A percentile compares a stretch with the other conserved stretches of the same genome.
These are phyloP conservation scores for Telenomus remus DNA, from an alignment of 1,140 invertebrate species.

Conservation along the genomic window DNA sequence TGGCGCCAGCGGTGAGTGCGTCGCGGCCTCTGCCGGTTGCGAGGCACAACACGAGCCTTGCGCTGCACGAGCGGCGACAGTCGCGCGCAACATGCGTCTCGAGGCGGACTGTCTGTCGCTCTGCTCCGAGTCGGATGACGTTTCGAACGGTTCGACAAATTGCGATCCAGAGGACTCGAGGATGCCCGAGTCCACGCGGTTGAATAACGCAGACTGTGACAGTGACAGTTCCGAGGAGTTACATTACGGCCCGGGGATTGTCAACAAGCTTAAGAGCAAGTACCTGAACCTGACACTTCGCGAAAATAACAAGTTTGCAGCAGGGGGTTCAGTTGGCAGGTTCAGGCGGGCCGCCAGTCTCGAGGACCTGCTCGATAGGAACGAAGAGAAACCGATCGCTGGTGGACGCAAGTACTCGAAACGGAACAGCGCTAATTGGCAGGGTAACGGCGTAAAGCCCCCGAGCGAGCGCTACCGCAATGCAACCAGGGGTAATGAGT, in stretches of 20 bases:
- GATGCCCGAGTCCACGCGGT: constrained; percentile 30
- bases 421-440: constrained; percentile 13
- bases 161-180: constrained; percentile 40
- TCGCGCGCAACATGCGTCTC: constrained; percentile 74
- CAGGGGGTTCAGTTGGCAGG: constrained; percentile 32
- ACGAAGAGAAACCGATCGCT: constrained; percentile 61
- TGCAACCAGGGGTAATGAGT: constrained; percentile 74
- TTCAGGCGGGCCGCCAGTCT: constrained; percentile 87
- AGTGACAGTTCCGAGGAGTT: constrained; percentile 85
- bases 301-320: constrained; percentile 76
- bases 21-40: constrained; percentile 8
- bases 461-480: constrained; percentile 71
- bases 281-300: constrained; percentile 88
- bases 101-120: constrained; percentile 66
- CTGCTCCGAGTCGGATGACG: constrained; percentile 68
- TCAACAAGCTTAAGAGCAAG: constrained; percentile 88
- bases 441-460: constrained; percentile 54
- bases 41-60: neutral
- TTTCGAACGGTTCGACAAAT: constrained; percentile 54
- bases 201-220: constrained; percentile 53
- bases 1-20: constrained; percentile 47
- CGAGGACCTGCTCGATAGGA: constrained; percentile 87
- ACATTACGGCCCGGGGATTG: constrained; percentile 93
- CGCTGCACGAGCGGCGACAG: constrained; percentile 43
- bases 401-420: constrained; percentile 61